Conservation (phyloP, 35 echinoderm and acorn worm genomes). For the Holothuria glaberrima region DNA sequence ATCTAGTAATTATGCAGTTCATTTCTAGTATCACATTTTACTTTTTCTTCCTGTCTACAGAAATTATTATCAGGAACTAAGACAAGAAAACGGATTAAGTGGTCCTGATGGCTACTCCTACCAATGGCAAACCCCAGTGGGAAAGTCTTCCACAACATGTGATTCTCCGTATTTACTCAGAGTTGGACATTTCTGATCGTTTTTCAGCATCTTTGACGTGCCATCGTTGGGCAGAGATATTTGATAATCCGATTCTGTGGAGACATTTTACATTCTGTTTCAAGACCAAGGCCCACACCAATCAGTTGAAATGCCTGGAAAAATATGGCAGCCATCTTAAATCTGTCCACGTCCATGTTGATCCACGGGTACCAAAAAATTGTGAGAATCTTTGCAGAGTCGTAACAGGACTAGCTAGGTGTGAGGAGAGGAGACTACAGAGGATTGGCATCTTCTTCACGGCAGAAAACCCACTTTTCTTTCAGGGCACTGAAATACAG, state of each 20-base stretch:
- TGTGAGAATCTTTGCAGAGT: constrained; percentile 74
- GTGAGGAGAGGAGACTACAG: constrained; percentile 68
- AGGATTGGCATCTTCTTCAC: constrained; percentile 78
- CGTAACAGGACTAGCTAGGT: constrained; percentile 60
- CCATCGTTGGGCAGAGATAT: constrained; percentile 67
- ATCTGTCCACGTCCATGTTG: constrained; percentile 57
- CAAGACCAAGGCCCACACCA: constrained; percentile 34
- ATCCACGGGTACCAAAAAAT: constrained; percentile 71
- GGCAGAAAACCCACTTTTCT: constrained; percentile 88
- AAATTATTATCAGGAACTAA: too few species aligned
- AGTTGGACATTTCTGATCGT: constrained; percentile 65
- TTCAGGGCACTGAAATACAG: constrained; percentile 80
- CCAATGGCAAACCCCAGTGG: constrained; percentile 47
- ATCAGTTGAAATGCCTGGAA: constrained; percentile 77
- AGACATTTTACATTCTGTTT: constrained; percentile 76
- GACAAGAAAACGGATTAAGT: too few species aligned
- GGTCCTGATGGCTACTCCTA: not conserved
- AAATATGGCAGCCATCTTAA: constrained; percentile 78
- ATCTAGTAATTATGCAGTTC: too few species aligned
- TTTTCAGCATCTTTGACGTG: constrained; percentile 68
- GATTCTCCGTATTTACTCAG: constrained; percentile 73
- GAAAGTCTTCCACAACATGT: constrained; percentile 83
- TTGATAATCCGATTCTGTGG: constrained; percentile 77
- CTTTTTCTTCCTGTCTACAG: not conserved
- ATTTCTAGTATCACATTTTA: not conserved